Percentiles rank a stretch among this genome's conserved stretches.
Conservation (phyloP, 1,140 invertebrate species). For the Cotesia typhae region DNA sequence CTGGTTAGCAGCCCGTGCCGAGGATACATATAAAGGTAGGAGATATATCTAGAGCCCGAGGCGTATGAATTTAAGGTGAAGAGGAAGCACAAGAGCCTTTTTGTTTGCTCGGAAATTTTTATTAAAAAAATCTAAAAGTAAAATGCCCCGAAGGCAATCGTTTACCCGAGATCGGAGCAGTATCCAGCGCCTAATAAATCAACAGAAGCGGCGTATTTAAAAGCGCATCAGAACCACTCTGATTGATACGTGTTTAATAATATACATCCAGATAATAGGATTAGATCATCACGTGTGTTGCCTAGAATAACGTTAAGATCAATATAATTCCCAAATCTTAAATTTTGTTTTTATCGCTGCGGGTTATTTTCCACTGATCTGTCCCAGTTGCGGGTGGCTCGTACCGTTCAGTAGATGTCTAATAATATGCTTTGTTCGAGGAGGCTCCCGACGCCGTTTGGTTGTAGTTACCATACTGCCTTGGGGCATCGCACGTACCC, state of each 20-base stretch:
- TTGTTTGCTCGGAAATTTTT: neutral
- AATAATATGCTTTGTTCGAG: conserved; percentile 62
- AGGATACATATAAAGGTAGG: conserved; percentile 18
- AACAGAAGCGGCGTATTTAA: conserved; percentile 53
- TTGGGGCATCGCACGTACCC: conserved; percentile 43
- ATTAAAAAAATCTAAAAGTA: conserved; percentile 16
- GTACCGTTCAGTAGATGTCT: conserved; percentile 42
- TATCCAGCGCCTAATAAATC: conserved; percentile 56
- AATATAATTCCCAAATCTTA: neutral
- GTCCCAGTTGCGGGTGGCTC: conserved; percentile 46
- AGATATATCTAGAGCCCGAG: neutral
- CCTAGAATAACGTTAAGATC: conserved; percentile 10
- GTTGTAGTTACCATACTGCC: conserved; percentile 46
- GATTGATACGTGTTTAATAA: conserved; percentile 66
- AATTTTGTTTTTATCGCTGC: neutral
- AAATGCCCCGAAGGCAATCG: conserved; percentile 15
- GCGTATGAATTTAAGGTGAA: conserved; percentile 16
- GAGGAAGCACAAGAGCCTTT: neutral
- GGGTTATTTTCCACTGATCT: conserved; percentile 46
- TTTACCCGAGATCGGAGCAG: conserved; percentile 23
- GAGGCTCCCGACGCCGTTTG: conserved; percentile 51
- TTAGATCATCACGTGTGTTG: conserved; percentile 4
- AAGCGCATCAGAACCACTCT: conserved; percentile 58
- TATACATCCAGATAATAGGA: conserved; percentile 51
- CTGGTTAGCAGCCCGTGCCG: conserved; percentile 17